Percentiles rank a stretch among this genome's conserved stretches.
Conservation (phyloP, 2,888 invertebrate species). For the Cheilosia urbana region DNA sequence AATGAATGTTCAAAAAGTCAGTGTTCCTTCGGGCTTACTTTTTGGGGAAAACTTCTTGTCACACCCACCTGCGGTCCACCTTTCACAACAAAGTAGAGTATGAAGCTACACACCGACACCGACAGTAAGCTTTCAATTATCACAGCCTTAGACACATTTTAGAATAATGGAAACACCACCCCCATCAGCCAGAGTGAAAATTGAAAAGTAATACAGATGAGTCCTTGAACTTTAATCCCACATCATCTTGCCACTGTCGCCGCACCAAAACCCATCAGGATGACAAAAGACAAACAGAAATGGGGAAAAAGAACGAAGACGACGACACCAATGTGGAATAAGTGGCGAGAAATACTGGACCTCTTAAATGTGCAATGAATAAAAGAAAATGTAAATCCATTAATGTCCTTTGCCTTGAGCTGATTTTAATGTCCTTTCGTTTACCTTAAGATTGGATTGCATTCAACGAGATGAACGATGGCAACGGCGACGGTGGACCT, state of each 20-base stretch:
- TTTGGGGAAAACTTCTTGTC: background rate
- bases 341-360: conserved; percentile 38
- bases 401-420: conserved; percentile 75
- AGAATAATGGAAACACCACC: conserved; percentile 19
- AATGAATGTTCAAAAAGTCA: background rate
- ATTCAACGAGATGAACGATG: conserved; percentile 62
- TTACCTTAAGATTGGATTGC: conserved; percentile 76
- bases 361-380: conserved; percentile 75
- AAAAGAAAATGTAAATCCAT: conserved; percentile 76
- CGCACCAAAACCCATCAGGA: conserved; percentile 8
- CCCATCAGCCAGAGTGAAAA: conserved; percentile 27
- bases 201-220: conserved; percentile 66
- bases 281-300: conserved; percentile 51
- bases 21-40: too few species aligned
- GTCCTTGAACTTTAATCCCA: conserved; percentile 61
- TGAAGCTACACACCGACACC: background rate
- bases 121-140: conserved; percentile 40
- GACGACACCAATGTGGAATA: background rate
- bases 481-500: conserved; percentile 4
- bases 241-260: conserved; percentile 21
- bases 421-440: conserved; percentile 75
- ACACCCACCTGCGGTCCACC: background rate
- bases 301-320: conserved; percentile 6
- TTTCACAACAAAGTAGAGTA: background rate
- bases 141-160: conserved; percentile 11